These are phyloP conservation scores for Cerceris rybyensis DNA, from an alignment of 2,888 invertebrate genomes.

Conservation along the genomic window DNA sequence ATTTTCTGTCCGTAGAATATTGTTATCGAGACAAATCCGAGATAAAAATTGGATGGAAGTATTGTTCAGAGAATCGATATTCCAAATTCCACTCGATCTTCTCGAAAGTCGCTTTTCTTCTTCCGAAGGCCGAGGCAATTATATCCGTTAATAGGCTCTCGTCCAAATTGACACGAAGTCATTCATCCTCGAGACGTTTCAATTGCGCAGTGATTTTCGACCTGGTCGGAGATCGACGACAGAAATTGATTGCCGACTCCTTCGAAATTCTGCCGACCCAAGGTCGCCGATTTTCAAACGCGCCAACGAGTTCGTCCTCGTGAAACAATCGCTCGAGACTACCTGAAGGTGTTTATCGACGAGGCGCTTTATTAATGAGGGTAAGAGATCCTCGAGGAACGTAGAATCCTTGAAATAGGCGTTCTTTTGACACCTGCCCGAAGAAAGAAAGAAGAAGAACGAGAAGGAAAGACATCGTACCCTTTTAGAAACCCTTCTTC, in stretches of 20 bases:
- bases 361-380: constrained; percentile 79
- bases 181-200: constrained; percentile 75
- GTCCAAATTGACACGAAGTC: constrained; percentile 68
- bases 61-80: neutral
- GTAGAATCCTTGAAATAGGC: neutral
- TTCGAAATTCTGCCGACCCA: constrained; percentile 62
- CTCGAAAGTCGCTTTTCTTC: constrained; percentile 11
- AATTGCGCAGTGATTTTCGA: constrained; percentile 72
- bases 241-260: constrained; percentile 75
- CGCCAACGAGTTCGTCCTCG: constrained; percentile 41
- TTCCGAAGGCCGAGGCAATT: constrained; percentile 40
- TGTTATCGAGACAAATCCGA: neutral
- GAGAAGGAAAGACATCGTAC: neutral
- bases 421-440: neutral
- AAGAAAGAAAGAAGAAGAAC: neutral
- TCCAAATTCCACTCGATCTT: neutral
- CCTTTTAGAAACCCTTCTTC: neutral
- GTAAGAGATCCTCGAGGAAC: constrained; percentile 66
- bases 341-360: constrained; percentile 67
- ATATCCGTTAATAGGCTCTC: constrained; percentile 67
- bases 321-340: constrained; percentile 31
- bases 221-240: constrained; percentile 71
- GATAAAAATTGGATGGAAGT: neutral
- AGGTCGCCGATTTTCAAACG: constrained; percentile 56
- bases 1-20: too few relatives aligned